phyloP scores from a whole-genome alignment of 2,888 invertebrate species.

The Cataglyphis cursor region DNA sequence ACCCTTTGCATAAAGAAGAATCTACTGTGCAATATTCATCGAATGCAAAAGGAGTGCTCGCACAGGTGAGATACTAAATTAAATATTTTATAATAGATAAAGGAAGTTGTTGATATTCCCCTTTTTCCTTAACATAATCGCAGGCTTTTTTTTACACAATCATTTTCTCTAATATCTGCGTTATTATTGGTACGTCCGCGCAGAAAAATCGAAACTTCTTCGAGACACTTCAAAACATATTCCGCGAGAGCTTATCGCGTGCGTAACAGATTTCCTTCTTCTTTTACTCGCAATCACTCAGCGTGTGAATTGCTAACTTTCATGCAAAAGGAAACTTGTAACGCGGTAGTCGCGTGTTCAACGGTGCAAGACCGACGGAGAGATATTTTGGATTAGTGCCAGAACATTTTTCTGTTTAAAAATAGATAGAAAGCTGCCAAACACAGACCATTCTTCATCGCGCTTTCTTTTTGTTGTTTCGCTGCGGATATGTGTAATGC shows the following conservation, averaged over 20 bases:
- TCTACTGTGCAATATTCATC: conserved; percentile 68
- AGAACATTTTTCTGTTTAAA: conserved; percentile 39
- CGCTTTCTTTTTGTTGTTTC: neutral
- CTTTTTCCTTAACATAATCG: neutral
- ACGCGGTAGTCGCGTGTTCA: conserved; percentile 13
- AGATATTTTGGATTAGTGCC: conserved; percentile 44
- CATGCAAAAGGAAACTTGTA: conserved; percentile 5
- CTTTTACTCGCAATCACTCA: neutral
- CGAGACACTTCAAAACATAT: neutral
- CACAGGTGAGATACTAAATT: conserved; percentile 78
- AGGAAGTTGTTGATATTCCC: neutral
- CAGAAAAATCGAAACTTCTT: neutral
- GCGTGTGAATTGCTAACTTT: conserved; percentile 21
- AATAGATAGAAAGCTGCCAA: conserved; percentile 39
- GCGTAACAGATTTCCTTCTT: neutral
- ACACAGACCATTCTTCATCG: conserved; percentile 23
- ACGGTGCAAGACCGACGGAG: neutral
- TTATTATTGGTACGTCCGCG: neutral
- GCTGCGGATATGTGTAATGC: neutral
- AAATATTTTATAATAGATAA: neutral
- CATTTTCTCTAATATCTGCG: neutral
- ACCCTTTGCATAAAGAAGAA: conserved; percentile 40
- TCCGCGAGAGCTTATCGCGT: neutral
- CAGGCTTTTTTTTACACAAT: neutral
- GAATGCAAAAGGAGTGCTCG: conserved; percentile 79